Percentiles rank a stretch among this genome's conserved stretches.
Conservation (phyloP, 2,888 invertebrate species). For the Ganaspis brasiliensis region DNA sequence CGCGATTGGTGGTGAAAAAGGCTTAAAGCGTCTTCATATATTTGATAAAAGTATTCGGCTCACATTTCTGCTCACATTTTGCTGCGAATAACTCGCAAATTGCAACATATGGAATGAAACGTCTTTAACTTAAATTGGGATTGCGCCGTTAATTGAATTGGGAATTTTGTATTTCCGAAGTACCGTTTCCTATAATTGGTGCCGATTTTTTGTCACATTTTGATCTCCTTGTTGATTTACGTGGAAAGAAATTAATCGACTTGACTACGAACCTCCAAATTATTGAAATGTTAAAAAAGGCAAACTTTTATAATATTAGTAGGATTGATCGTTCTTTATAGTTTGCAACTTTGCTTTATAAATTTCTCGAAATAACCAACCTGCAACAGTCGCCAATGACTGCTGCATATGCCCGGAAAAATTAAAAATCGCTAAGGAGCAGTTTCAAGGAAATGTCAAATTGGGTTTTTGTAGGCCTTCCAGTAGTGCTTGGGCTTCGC, state of each 20-base stretch:
- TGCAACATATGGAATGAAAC: too few species aligned
- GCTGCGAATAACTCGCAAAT: constrained; percentile 73
- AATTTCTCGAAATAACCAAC: constrained; percentile 12
- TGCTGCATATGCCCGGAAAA: constrained; percentile 72
- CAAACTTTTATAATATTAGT: background rate
- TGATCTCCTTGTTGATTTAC: constrained; percentile 69
- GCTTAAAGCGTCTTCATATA: too few species aligned
- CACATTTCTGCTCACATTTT: too few species aligned
- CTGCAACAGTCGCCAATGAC: constrained; percentile 53
- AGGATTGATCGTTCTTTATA: background rate
- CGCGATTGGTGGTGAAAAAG: constrained; percentile 22
- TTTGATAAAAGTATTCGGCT: too few species aligned
- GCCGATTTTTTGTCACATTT: constrained; percentile 71
- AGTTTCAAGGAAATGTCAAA: constrained; percentile 72
- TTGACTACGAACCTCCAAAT: background rate
- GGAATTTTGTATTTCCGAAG: constrained; percentile 72
- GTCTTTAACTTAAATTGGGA: constrained; percentile 71
- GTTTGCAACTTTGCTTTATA: background rate
- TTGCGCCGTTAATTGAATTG: constrained; percentile 68
- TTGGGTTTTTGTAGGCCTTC: constrained; percentile 78
- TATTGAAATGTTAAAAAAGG: background rate
- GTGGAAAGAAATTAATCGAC: constrained; percentile 38
- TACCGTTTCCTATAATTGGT: constrained; percentile 72
- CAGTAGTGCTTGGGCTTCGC: constrained; percentile 75
- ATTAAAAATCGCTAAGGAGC: constrained; percentile 68